Evolutionary conservation across 2,797 vertebrate genomes (phyloP).

Genomic region (Hirundo rustica): DNA sequence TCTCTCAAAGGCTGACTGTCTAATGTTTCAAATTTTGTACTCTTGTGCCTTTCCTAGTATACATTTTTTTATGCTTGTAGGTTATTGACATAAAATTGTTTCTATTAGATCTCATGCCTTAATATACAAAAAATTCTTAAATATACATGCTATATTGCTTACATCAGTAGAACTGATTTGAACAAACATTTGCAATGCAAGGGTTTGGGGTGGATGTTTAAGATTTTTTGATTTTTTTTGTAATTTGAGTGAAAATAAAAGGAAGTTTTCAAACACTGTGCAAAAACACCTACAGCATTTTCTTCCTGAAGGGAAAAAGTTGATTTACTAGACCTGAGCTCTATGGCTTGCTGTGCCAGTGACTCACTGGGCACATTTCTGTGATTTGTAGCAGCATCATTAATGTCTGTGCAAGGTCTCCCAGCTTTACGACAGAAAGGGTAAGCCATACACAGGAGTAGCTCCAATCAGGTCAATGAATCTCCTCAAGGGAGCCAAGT

Average conservation of each 20-base stretch:
- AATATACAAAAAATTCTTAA: background rate
- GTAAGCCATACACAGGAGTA: background rate
- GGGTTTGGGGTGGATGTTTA: background rate
- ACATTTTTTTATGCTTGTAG: background rate
- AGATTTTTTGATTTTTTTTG: background rate
- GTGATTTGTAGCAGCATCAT: conserved; percentile 33
- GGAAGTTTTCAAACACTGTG: background rate
- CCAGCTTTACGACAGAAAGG: background rate
- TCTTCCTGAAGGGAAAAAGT: background rate
- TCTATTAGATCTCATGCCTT: background rate
- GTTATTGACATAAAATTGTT: background rate
- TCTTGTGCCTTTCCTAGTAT: background rate
- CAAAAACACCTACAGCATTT: background rate
- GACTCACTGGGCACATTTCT: conserved; percentile 23
- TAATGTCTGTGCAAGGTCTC: conserved; percentile 38
- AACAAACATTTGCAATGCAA: background rate
- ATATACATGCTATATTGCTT: background rate
- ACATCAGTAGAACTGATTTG: background rate
- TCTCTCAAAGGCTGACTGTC: background rate
- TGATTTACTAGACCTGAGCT: conserved; percentile 24
- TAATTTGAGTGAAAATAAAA: background rate
- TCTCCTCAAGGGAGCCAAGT: conserved; percentile 33
- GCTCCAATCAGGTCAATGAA: conserved; percentile 37
- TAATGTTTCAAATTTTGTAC: background rate
- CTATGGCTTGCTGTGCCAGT: background rate